Base-by-base conservation (phyloP, 2,888 invertebrate genomes). In the Brachypterus glaber region DNA sequence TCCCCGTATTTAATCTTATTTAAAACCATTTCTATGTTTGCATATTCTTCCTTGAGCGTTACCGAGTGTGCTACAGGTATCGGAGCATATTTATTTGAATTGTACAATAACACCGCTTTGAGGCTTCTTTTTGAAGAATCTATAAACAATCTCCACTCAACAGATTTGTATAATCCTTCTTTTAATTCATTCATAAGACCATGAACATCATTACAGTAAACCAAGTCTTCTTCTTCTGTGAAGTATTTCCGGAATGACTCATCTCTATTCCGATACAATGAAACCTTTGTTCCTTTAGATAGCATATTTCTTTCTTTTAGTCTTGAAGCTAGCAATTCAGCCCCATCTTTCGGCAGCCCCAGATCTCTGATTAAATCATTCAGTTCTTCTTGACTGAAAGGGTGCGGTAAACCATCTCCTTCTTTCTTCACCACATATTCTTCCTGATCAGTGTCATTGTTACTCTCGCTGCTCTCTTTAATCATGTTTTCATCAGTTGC, bases 1-100 rank as follows among this genome's bases (percentile, higher is more conserved):
- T 40, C 21, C 18, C 14, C 13, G 17, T 45, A 42, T 12, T 38
- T 40, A n/a, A n/a, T n/a, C n/a, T n/a, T n/a, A n/a, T n/a, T n/a
- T n/a, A n/a, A n/a, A n/a, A n/a, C n/a, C n/a, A n/a, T n/a, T n/a
- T n/a, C n/a, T n/a, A n/a, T n/a, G n/a, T n/a, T n/a, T n/a, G n/a
- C n/a, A n/a, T n/a, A n/a, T n/a, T n/a, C n/a, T n/a, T n/a, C n/a
- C n/a, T n/a, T n/a, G n/a, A n/a, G n/a, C n/a, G n/a, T n/a, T 13
- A 13, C 17, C 14, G 35, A 35, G 15, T 35, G n/a, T 11, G 35
- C 17, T 27, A 35, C 17, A 11, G 35, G 35, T 29, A 35, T 27
- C 13, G 35, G 16, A 9, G 27, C n/a, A 60, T 49, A 58, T 30
- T 46, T 34, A 37, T 59, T 64, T 58, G 5, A 54, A 9, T 27